These are phyloP conservation scores for Cerastis leucographa DNA, from an alignment of 2,888 invertebrate species.

Conservation along the genomic window DNA sequence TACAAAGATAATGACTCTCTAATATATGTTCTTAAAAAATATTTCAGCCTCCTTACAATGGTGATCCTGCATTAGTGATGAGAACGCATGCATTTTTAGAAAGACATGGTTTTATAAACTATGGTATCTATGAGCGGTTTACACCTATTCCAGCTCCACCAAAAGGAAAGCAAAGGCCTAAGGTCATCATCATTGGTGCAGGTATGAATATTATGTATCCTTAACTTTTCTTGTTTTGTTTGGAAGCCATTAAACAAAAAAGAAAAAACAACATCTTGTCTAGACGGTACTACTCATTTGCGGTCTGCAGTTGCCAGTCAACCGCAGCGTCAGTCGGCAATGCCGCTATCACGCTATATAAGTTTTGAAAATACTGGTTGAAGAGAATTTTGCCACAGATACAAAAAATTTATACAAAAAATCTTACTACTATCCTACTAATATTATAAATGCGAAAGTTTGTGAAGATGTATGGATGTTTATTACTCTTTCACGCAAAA, in stretches of 20 bases:
- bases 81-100: slow-evolving; percentile 97
- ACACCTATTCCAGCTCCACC: slow-evolving; percentile 92
- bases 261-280: too few relatives aligned
- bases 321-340: too few relatives aligned
- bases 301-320: too few relatives aligned
- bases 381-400: background rate
- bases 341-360: too few relatives aligned
- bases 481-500: background rate
- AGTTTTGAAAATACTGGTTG: background rate
- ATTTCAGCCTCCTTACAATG: slow-evolving; percentile 96
- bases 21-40: slow-evolving; percentile 29
- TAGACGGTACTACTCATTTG: too few relatives aligned
- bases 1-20: background rate
- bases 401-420: background rate
- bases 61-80: slow-evolving; percentile 95
- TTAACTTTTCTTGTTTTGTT: background rate
- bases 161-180: slow-evolving; percentile 92
- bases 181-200: slow-evolving; percentile 92
- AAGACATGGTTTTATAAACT: slow-evolving; percentile 99
- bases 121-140: slow-evolving; percentile 97
- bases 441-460: too few relatives aligned
- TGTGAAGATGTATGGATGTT: too few relatives aligned
- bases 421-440: background rate
- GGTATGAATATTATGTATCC: slow-evolving; percentile 83
- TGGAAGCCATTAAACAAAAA: too few relatives aligned